Percentiles rank a stretch among this genome's conserved stretches.
Conservation (phyloP, 2,797 vertebrate genomes). For the Oophaga sylvatica region DNA sequence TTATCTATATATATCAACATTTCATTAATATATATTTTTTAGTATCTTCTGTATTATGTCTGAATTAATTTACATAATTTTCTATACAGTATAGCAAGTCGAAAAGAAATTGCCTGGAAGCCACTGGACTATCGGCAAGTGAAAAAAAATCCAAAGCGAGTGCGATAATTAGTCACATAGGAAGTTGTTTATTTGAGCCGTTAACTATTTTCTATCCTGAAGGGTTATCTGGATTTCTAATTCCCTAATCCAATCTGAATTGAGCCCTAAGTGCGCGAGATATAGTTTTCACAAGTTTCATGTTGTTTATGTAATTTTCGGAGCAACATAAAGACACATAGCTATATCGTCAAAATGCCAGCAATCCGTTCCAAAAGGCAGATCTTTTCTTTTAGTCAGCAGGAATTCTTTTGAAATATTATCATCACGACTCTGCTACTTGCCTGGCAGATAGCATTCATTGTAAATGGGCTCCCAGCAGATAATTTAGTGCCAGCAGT, state of each 20-base stretch:
- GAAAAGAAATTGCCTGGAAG: conserved; percentile 1
- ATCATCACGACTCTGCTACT: conserved; percentile 60
- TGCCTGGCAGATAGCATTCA: conserved; percentile 51
- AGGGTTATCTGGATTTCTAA: conserved; percentile 48
- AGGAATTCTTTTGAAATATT: conserved; percentile 64
- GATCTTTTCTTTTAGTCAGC: conserved; percentile 66
- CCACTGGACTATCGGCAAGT: conserved; percentile 23
- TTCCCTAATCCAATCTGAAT: conserved; percentile 43
- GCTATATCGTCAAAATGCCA: conserved; percentile 59
- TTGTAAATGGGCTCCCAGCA: conserved; percentile 60
- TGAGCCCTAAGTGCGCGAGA: conserved; percentile 34
- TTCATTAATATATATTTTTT: conserved; percentile 4
- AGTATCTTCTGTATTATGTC: not conserved
- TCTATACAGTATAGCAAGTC: not conserved
- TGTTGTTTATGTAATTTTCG: conserved; percentile 65
- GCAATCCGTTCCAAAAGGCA: conserved; percentile 67
- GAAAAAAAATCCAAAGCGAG: not conserved
- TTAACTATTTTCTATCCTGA: conserved; percentile 52
- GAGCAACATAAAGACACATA: conserved; percentile 65
- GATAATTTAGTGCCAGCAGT: conserved; percentile 54
- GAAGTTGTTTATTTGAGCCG: conserved; percentile 39
- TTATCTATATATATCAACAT: not conserved
- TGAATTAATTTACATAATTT: conserved; percentile 25
- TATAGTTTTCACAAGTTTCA: conserved; percentile 44
- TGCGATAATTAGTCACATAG: conserved; percentile 47